Percentiles rank a stretch among this genome's conserved stretches.
Evolutionary conservation across 53 echinoderm and acorn worm species (phyloP).

Genomic region (Echinometra lucunter): DNA sequence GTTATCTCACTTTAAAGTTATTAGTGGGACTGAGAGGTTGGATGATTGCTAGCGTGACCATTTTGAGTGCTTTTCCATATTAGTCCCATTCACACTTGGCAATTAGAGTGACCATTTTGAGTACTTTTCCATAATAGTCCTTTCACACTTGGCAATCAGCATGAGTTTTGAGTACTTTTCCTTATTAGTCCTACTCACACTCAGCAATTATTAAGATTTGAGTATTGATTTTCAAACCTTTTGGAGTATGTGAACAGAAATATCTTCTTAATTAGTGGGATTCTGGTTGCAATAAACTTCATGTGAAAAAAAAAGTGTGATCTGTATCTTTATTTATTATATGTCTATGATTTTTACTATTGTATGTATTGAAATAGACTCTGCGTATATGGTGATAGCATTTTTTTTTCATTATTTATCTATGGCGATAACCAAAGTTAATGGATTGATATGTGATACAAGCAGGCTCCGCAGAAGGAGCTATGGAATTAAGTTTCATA

Average conservation of each 20-base stretch:
- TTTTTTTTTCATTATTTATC: too few species aligned
- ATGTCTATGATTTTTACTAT: too few species aligned
- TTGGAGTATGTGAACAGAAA: not conserved
- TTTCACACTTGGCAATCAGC: too few species aligned
- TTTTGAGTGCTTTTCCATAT: slow-evolving; percentile 25
- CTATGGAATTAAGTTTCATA: not conserved
- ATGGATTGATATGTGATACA: not conserved
- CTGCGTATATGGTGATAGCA: too few species aligned
- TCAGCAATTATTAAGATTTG: too few species aligned
- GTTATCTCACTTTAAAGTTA: slow-evolving; percentile 13
- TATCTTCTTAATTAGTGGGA: not conserved
- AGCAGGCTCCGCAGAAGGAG: not conserved
- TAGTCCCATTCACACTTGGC: not conserved
- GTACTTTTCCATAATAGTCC: too few species aligned
- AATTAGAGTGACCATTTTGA: not conserved
- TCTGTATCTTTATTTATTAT: too few species aligned
- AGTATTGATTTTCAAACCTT: too few species aligned
- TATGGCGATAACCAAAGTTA: not conserved
- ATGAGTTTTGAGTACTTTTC: slow-evolving; percentile 13
- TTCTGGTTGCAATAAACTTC: too few species aligned
- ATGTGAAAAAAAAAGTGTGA: too few species aligned
- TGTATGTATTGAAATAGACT: too few species aligned
- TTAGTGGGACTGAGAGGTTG: not conserved
- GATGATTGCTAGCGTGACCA: slow-evolving; percentile 21
- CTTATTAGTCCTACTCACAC: slow-evolving; percentile 8